Conservation (phyloP, 2,888 invertebrate species). For the Tinea semifulvella region DNA sequence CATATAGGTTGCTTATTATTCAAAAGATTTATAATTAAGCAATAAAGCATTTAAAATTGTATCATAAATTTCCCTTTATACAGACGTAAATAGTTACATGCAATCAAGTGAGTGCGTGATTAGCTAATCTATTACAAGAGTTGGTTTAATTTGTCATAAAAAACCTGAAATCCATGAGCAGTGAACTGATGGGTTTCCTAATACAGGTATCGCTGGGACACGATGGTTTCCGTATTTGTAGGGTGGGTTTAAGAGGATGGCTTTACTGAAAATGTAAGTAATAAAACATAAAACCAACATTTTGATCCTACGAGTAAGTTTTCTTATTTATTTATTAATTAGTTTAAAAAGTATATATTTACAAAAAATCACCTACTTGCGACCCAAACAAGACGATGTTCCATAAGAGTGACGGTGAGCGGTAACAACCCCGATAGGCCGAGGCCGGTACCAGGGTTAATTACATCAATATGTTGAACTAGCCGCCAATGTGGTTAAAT, state of each 20-base stretch:
- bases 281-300: no score
- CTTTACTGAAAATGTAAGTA: not conserved
- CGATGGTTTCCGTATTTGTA: slow-evolving; percentile 7
- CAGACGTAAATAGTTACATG: slow-evolving; percentile 7
- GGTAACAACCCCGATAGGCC: no score
- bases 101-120: slow-evolving; percentile 7
- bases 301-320: no score
- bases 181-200: not conserved
- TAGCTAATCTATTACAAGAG: slow-evolving; percentile 10
- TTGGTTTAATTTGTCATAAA: slow-evolving; percentile 4
- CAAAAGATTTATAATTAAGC: slow-evolving; percentile 1
- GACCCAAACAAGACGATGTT: no score
- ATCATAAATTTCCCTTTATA: slow-evolving; percentile 8
- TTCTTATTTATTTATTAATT: no score
- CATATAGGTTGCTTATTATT: no score
- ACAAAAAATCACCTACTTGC: no score
- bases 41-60: not conserved
- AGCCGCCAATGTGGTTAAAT: no score
- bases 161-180: not conserved
- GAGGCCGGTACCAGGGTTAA: no score
- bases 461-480: no score
- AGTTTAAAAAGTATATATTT: no score
- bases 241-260: not conserved
- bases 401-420: no score
- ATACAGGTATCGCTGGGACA: not conserved